Evolutionary conservation across 2,888 invertebrate genomes (phyloP).

Genomic region (Apeira syringaria): DNA sequence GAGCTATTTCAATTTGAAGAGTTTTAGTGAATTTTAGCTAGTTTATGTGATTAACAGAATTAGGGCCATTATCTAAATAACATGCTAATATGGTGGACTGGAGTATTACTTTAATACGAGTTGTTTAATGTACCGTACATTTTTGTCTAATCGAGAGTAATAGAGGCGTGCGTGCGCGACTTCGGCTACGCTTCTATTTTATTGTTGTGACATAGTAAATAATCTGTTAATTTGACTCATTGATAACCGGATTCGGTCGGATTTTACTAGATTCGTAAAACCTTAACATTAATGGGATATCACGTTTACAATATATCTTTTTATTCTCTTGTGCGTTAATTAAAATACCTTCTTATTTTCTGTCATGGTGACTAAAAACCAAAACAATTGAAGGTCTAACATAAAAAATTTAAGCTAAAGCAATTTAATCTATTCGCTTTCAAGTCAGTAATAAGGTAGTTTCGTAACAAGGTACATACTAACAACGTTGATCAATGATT

Average conservation of each 20-base stretch:
- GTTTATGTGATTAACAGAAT: too few species aligned
- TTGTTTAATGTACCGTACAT: too few species aligned
- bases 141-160: constrained; percentile 56
- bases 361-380: not conserved
- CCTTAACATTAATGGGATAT: constrained; percentile 8
- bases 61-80: too few species aligned
- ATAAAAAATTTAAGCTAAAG: not conserved
- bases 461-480: not conserved
- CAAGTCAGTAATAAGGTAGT: not conserved
- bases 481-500: constrained; percentile 2
- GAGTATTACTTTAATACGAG: too few species aligned
- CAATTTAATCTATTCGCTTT: not conserved
- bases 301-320: not conserved
- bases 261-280: constrained; percentile 22
- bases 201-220: constrained; percentile 56
- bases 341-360: constrained; percentile 1
- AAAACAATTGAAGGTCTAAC: not conserved
- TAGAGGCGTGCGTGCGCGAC: constrained; percentile 41
- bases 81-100: too few species aligned
- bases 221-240: constrained; percentile 66
- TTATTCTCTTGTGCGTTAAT: not conserved
- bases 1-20: too few species aligned
- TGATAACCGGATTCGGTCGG: constrained; percentile 57
- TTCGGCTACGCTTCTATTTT: constrained; percentile 51
- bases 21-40: too few species aligned